These are phyloP conservation scores for Drosophila neutralis DNA, from an alignment of 2,888 invertebrate genomes.

Conservation along the genomic window DNA sequence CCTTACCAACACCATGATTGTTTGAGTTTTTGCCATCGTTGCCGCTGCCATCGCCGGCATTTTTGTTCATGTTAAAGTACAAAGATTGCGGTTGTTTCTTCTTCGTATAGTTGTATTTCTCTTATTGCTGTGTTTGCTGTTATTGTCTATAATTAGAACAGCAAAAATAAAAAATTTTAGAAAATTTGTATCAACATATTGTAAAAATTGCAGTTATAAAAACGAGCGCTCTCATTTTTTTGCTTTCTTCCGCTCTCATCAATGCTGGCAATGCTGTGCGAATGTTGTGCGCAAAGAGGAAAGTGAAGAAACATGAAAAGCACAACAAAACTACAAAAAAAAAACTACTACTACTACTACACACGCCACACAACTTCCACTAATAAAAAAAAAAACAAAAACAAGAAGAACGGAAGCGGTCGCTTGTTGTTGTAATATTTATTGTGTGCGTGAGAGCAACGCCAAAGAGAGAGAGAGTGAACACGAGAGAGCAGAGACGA, in stretches of 20 bases:
- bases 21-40: conserved; percentile 84
- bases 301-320: conserved; percentile 65
- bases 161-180: not conserved
- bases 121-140: conserved; percentile 26
- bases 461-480: conserved; percentile 17
- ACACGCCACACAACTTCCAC: conserved; percentile 31
- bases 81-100: conserved; percentile 25
- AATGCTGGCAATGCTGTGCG: conserved; percentile 61
- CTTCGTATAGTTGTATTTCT: conserved; percentile 14
- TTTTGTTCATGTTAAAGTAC: conserved; percentile 89
- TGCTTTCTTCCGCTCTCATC: conserved; percentile 31
- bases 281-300: conserved; percentile 51
- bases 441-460: conserved; percentile 35
- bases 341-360: conserved; percentile 60
- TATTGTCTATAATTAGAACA: conserved; percentile 21
- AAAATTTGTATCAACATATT: conserved; percentile 5
- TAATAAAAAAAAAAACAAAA: conserved; percentile 7
- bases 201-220: conserved; percentile 2
- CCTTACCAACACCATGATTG: conserved; percentile 74
- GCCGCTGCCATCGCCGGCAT: conserved; percentile 88
- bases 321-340: conserved; percentile 73
- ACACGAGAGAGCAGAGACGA: conserved; percentile 16
- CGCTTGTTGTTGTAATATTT: conserved; percentile 29
- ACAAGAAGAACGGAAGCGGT: conserved; percentile 44
- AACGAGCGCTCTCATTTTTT: conserved; percentile 10